Conservation (phyloP, 2,888 invertebrate genomes). For the Choreutis nemorana region DNA sequence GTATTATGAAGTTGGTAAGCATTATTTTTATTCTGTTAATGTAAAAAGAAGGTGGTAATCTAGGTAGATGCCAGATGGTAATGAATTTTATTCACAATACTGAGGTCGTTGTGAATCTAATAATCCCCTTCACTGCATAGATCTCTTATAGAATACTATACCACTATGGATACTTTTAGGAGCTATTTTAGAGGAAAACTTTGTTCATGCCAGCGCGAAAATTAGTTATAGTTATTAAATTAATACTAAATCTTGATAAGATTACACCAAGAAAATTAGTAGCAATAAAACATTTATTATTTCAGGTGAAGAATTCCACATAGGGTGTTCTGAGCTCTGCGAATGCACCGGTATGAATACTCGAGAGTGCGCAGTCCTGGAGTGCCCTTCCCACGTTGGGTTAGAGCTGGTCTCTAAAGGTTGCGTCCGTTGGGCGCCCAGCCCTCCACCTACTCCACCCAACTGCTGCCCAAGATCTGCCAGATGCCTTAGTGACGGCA, state of each 20-base stretch:
- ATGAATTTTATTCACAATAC: too few relatives aligned
- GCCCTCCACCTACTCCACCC: constrained; percentile 77
- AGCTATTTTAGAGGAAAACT: too few relatives aligned
- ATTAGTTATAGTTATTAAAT: too few relatives aligned
- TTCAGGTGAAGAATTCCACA: constrained; percentile 78
- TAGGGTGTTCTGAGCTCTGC: constrained; percentile 82
- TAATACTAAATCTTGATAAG: too few relatives aligned
- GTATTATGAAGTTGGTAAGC: constrained; percentile 50
- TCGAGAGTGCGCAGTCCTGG: constrained; percentile 79
- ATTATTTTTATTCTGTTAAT: too few relatives aligned
- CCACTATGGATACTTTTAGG: too few relatives aligned
- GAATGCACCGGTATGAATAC: constrained; percentile 71
- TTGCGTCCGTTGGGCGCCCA: constrained; percentile 87
- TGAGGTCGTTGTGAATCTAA: too few relatives aligned
- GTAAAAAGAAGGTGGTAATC: background rate
- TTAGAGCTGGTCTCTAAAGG: constrained; percentile 85
- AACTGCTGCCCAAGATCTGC: constrained; percentile 84
- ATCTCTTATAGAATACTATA: too few relatives aligned
- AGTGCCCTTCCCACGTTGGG: constrained; percentile 85
- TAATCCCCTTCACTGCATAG: too few relatives aligned
- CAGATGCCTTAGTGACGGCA: constrained; percentile 81
- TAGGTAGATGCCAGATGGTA: background rate
- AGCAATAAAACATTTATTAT: too few relatives aligned
- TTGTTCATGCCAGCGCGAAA: too few relatives aligned
- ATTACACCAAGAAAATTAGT: too few relatives aligned